Evolutionary conservation across 2,888 invertebrate species (phyloP).

Genomic region (Hirtodrosophila trivittata): DNA sequence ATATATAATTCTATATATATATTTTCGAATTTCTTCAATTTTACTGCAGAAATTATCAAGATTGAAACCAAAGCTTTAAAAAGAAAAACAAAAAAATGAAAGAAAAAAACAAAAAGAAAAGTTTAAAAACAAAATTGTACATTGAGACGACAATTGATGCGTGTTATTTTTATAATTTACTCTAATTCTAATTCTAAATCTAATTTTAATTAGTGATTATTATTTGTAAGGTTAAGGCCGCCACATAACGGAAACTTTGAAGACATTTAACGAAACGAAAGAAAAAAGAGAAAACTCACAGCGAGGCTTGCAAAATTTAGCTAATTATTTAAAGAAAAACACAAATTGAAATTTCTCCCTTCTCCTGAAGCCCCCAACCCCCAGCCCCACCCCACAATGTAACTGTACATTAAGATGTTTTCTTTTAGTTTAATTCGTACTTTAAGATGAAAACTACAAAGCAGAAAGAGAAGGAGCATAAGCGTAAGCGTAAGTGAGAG

Average conservation of each 20-base stretch:
- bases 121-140: slow-evolving; percentile 21
- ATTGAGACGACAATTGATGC: slow-evolving; percentile 42
- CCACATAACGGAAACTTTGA: slow-evolving; percentile 27
- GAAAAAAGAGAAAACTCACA: slow-evolving; percentile 45
- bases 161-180: slow-evolving; percentile 34
- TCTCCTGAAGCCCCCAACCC: slow-evolving; percentile 24
- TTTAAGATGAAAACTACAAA: slow-evolving; percentile 54
- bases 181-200: slow-evolving; percentile 40
- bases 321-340: slow-evolving; percentile 37
- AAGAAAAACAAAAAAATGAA: slow-evolving; percentile 13
- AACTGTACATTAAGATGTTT: slow-evolving; percentile 13
- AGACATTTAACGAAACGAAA: slow-evolving; percentile 59
- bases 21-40: slow-evolving; percentile 43
- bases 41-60: slow-evolving; percentile 74
- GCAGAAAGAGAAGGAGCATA: slow-evolving; percentile 12
- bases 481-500: slow-evolving; percentile 28
- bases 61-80: slow-evolving; percentile 79
- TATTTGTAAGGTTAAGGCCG: slow-evolving; percentile 27
- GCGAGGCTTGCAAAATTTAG: slow-evolving; percentile 64
- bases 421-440: slow-evolving; percentile 45
- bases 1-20: slow-evolving; percentile 17
- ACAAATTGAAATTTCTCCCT: slow-evolving; percentile 6
- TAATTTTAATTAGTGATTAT: slow-evolving; percentile 44
- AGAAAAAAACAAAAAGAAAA: slow-evolving; percentile 19
- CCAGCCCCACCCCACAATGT: slow-evolving; percentile 12